These are phyloP conservation scores for Rhinoraja longicauda DNA, from an alignment of 2,797 vertebrate species.

Conservation along the genomic window DNA sequence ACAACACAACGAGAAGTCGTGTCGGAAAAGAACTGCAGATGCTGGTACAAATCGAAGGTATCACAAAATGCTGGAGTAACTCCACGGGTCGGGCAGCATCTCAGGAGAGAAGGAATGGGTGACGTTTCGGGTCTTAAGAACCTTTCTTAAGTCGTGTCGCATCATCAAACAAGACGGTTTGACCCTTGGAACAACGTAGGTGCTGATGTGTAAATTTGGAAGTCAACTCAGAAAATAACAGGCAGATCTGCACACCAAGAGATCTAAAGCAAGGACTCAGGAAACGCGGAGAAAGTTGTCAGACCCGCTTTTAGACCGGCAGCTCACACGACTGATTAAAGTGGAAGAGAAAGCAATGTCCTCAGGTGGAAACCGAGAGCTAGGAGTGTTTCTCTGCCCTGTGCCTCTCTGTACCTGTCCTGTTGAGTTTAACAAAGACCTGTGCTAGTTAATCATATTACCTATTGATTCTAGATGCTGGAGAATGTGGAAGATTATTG, in stretches of 20 bases:
- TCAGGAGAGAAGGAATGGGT: too few relatives aligned
- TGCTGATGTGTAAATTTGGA: neutral
- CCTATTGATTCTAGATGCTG: constrained; percentile 10
- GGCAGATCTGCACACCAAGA: too few relatives aligned
- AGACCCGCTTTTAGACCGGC: neutral
- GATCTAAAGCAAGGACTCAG: neutral
- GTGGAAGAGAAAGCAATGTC: neutral
- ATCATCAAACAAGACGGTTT: too few relatives aligned
- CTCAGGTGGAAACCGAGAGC: neutral
- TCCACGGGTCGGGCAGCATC: too few relatives aligned
- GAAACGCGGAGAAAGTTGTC: neutral
- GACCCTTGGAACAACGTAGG: neutral
- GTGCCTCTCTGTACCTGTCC: neutral
- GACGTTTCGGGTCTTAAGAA: too few relatives aligned
- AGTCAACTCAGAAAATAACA: neutral
- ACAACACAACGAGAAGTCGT: too few relatives aligned
- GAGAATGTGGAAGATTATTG: neutral
- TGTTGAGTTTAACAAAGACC: neutral
- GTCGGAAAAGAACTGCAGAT: too few relatives aligned
- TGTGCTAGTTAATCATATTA: neutral
- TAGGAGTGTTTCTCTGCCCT: neutral
- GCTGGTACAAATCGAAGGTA: too few relatives aligned
- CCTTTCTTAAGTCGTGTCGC: neutral
- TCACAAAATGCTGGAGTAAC: too few relatives aligned
- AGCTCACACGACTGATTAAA: neutral